These are phyloP conservation scores for Nymphalis urticae DNA, from an alignment of 2,888 invertebrate species.

Conservation along the genomic window DNA sequence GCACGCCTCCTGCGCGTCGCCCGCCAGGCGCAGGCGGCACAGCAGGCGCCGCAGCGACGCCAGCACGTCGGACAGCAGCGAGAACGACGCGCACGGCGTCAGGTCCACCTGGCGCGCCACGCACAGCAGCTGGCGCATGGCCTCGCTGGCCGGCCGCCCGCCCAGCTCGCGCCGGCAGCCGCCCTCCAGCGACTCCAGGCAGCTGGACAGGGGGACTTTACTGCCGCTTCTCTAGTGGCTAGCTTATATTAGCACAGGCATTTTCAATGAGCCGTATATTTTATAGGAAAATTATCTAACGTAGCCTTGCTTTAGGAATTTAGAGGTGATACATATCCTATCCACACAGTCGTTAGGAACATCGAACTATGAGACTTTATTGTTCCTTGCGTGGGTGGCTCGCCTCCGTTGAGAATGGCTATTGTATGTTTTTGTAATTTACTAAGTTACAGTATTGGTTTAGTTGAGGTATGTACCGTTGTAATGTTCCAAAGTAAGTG, in stretches of 20 bases:
- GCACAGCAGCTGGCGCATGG: slow-evolving; percentile 85
- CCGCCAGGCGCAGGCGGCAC: slow-evolving; percentile 41
- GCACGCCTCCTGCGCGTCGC: slow-evolving; percentile 75
- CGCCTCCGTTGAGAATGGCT: no score
- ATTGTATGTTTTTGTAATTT: no score
- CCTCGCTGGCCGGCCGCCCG: slow-evolving; percentile 79
- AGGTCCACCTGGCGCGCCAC: slow-evolving; percentile 89
- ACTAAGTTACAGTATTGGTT: no score
- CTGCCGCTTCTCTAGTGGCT: no score
- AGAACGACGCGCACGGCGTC: slow-evolving; percentile 65
- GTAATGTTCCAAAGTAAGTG: slow-evolving; percentile 90
- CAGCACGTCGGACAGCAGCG: slow-evolving; percentile 57
- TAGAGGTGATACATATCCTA: no score
- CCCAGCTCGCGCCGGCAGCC: slow-evolving; percentile 61
- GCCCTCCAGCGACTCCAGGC: slow-evolving; percentile 67
- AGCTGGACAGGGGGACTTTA: slow-evolving; percentile 48
- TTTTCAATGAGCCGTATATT: no score
- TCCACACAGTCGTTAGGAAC: no score
- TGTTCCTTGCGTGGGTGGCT: no score
- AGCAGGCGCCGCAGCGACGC: slow-evolving; percentile 52
- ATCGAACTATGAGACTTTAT: no score
- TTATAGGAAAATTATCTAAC: no score
- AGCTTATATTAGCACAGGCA: no score
- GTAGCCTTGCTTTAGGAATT: no score
- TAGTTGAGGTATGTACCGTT: slow-evolving; percentile 85